A percentile compares a stretch with the other conserved stretches of the same genome.
phyloP scores from a whole-genome alignment of 2,113 vertebrate genomes.

The Alces alces region DNA sequence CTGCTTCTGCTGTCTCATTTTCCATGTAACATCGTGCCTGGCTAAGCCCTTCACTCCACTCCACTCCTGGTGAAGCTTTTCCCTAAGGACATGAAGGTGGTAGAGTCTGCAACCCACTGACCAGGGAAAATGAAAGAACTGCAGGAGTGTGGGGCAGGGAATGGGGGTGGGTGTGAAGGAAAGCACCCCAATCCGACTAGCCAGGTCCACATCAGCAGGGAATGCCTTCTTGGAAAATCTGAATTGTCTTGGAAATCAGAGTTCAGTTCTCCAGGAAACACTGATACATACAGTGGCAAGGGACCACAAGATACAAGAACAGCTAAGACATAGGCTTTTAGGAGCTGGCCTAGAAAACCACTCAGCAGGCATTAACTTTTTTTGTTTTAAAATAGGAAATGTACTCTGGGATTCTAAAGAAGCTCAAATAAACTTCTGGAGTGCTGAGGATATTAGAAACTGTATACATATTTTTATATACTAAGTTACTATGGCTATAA shows the following conservation, averaged over 20 bases:
- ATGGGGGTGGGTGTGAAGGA: fast-evolving
- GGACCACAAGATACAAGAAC: background rate
- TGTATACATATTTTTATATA: background rate
- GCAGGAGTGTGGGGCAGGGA: fast-evolving
- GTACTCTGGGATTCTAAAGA: background rate
- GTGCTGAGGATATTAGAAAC: background rate
- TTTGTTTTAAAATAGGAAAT: background rate
- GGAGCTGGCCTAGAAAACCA: background rate
- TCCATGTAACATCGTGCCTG: fast-evolving
- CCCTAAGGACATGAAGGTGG: background rate
- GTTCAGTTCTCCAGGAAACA: background rate
- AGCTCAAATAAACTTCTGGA: background rate
- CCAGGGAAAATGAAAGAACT: background rate
- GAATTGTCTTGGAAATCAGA: background rate
- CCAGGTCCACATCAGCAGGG: background rate
- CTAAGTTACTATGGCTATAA: background rate
- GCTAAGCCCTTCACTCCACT: too few relatives aligned
- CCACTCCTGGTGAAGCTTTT: background rate
- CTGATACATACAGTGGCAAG: too few relatives aligned
- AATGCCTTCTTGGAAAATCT: background rate
- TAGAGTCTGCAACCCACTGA: background rate
- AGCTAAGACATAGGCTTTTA: background rate
- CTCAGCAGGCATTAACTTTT: background rate
- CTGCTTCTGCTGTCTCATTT: background rate
- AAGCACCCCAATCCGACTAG: background rate